Evolutionary conservation across 2,113 vertebrate genomes (phyloP).

Genomic region (Uropsilus gracilis): DNA sequence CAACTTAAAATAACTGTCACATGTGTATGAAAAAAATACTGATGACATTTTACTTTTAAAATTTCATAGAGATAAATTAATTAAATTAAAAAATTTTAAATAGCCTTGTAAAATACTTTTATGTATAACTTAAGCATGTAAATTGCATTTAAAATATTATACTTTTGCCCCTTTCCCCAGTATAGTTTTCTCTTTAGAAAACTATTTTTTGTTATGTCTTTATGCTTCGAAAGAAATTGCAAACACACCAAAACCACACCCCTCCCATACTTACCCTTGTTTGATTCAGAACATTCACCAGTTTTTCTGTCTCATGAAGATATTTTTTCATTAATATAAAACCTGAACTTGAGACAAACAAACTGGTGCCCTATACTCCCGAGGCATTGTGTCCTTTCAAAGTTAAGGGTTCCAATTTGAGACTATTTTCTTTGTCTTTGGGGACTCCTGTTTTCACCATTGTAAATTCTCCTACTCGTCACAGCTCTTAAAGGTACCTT

Average conservation of each 20-base stretch:
- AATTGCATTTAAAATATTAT: background rate
- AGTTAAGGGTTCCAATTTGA: background rate
- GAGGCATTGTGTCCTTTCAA: background rate
- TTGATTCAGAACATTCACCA: background rate
- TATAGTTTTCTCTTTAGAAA: background rate
- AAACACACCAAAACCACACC: background rate
- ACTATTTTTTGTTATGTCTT: background rate
- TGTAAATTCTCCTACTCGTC: background rate
- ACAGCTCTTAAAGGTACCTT: background rate
- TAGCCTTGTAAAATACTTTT: too few species aligned
- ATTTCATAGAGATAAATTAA: too few species aligned
- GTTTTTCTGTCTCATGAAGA: background rate
- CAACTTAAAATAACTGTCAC: background rate
- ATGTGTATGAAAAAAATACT: constrained; percentile 2
- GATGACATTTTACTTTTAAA: background rate
- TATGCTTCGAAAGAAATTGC: background rate
- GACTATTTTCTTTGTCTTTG: background rate
- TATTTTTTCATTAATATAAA: background rate
- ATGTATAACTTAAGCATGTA: constrained; percentile 19
- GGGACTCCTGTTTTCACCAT: background rate
- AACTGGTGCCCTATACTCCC: background rate
- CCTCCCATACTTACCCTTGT: background rate
- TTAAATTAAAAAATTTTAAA: too few species aligned
- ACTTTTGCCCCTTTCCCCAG: background rate
- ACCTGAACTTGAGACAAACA: background rate